Evolutionary conservation across 2,888 invertebrate species (phyloP), one percentile per base, ranked within the genome.

Genomic region (Campoplex nolae): DNA sequence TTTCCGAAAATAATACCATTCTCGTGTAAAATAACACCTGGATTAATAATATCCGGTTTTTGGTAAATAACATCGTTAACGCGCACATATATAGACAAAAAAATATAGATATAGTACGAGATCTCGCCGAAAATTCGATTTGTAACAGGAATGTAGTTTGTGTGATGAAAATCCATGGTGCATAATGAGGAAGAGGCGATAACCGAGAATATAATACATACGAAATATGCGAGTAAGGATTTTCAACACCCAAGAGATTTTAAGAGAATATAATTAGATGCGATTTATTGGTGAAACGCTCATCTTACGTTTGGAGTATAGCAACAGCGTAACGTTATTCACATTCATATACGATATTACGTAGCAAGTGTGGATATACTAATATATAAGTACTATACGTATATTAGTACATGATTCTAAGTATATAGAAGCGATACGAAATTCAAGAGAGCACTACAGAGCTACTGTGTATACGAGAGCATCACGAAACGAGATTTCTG

Each of bases 401-500:
- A 35, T 74, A 58, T 58, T 58, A 48, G 23, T 16, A 28, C 42
- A 58, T 13, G 28, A 3, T 28, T 1, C 32, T 6, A 45, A 67
- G 67, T 35, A 77, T 51, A 67, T 51, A 67, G 18, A 35, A 78
- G 56, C 42, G 56, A 81, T 54, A 78, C 45, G 81, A 87, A 76
- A 82, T 82, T 76, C 83, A 76, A 35, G 70, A 70, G 70, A 76
- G 48, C 23, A 16, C n/a, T 35, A 28, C n/a, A 45, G 45, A 54
- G 56, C 79, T 75, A 65, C 75, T 18, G 48, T 32, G 45, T 54
- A 65, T 48, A 45, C 8, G 18, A 68, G 74, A 75, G 74, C 58
- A 73, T 65, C 81, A 68, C 75, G 82, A 84, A 87, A 87, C 86
- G 86, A 87, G 86, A 87, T 87, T 87, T 87, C 87, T 65, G 84